Base-by-base conservation (phyloP, 1,140 invertebrate species). In the Drusus annulatus region DNA sequence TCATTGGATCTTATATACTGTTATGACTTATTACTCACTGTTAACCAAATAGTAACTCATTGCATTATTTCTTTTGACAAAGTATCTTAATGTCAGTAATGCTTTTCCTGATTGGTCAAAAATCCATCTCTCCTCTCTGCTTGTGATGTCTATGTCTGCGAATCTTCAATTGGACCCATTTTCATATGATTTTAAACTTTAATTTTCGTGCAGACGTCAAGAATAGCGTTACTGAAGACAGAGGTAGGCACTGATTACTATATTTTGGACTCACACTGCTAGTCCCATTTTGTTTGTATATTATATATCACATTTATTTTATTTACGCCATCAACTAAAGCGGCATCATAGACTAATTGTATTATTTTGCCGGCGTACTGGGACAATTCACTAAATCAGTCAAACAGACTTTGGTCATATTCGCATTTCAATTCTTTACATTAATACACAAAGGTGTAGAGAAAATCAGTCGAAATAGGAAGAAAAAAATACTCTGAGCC, bases 211-310 rank as follows among this genome's bases (percentile, higher is more conserved):
- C 83, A 84, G 83, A 84, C 83, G 58, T 82, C 83, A 81, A 84
- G 81, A 84, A 81, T 84, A 83, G 83, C 83, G 79, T 82, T 84
- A 82, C 83, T 84, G 83, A 84, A 84, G 77, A 82, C 77, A 25
- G 84, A 84, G 82, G 83, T 84, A 84, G 77, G 81, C 76, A 45
- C 58, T 54, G 19, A 76, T 62, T 51, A 69, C 80, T 82, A 74
- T 82, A 52, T 74, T 69, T 82, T 80, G 79, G 79, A 83, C 68
- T 79, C 69, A 51, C 13, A 17, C 15, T 77, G 36, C 50, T 75
- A 58, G 81, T 80, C 69, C 81, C 80, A 17, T 77, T 56, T 60
- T 76, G 10, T 50, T 65, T 77, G 56, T 62, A 45, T 52, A 62
- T 65, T 77, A 31, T 62, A 45, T 52, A 62, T 65, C 54, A 76